Evolutionary conservation across 2,888 invertebrate species (phyloP).

Genomic region (Morinoia aosen): DNA sequence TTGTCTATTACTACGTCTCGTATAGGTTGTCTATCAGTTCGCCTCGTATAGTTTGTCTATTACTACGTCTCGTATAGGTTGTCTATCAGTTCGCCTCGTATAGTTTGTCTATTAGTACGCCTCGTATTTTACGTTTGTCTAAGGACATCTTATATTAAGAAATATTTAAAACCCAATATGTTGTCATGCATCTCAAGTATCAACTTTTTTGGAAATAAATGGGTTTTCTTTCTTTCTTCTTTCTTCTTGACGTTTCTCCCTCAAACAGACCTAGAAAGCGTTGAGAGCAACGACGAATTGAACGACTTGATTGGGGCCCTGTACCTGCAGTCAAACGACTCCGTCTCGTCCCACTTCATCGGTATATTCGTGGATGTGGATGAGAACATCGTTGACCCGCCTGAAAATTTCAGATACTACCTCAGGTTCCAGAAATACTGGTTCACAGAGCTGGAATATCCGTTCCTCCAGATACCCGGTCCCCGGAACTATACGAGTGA

Average conservation of each 20-base stretch:
- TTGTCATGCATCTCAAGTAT: too few species aligned
- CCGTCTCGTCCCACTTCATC: conserved; percentile 41
- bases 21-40: too few species aligned
- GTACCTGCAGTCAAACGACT: conserved; percentile 53
- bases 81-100: too few species aligned
- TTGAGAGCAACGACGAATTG: conserved; percentile 59
- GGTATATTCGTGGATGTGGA: conserved; percentile 59
- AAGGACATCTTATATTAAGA: too few species aligned
- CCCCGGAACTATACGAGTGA: conserved; percentile 58
- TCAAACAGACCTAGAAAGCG: conserved; percentile 38
- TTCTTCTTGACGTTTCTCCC: not conserved
- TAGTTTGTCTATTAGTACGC: too few species aligned
- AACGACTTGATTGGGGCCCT: conserved; percentile 52
- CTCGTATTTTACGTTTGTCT: too few species aligned
- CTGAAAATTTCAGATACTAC: conserved; percentile 57
- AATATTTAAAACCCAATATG: too few species aligned
- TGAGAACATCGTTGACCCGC: not conserved
- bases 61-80: too few species aligned
- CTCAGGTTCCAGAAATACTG: conserved; percentile 57
- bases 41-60: too few species aligned
- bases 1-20: not conserved
- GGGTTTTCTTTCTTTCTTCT: too few species aligned
- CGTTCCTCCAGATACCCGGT: conserved; percentile 59
- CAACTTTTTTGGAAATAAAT: too few species aligned
- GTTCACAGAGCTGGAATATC: conserved; percentile 56